Percentiles rank a stretch among this genome's conserved stretches.
phyloP scores from a whole-genome alignment of 1,140 invertebrate species.

The Cotesia typhae region DNA sequence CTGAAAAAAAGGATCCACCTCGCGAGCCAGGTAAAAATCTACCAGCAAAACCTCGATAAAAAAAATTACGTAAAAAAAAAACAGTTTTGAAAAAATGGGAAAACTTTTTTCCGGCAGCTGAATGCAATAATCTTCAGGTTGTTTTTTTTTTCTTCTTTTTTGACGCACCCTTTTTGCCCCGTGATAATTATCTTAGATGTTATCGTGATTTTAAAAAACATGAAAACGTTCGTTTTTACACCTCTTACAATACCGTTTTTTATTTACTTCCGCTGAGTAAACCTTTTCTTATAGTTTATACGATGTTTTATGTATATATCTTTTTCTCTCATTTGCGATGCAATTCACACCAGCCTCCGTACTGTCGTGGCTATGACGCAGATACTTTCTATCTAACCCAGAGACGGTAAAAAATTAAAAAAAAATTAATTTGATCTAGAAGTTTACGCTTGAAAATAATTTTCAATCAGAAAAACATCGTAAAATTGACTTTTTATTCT shows the following conservation, averaged over 20 bases:
- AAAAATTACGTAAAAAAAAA: slow-evolving; percentile 28
- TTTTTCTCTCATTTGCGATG: slow-evolving; percentile 30
- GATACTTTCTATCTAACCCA: not conserved
- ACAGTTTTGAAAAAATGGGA: slow-evolving; percentile 10
- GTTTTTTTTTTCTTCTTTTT: slow-evolving; percentile 24
- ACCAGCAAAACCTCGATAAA: slow-evolving; percentile 7
- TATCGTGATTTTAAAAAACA: slow-evolving; percentile 11
- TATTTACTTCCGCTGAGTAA: slow-evolving; percentile 21
- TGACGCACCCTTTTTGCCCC: slow-evolving; percentile 5
- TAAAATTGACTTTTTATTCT: too few species aligned
- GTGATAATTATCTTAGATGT: slow-evolving; percentile 13
- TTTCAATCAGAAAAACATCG: too few species aligned
- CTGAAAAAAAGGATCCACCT: not conserved
- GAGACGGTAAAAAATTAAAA: too few species aligned
- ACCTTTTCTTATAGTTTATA: slow-evolving; percentile 7
- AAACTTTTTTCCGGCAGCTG: slow-evolving; percentile 24
- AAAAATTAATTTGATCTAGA: too few species aligned
- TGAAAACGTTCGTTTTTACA: slow-evolving; percentile 20
- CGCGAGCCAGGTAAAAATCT: slow-evolving; percentile 28
- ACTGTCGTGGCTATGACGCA: not conserved
- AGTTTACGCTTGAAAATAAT: too few species aligned
- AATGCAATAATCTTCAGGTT: slow-evolving; percentile 25
- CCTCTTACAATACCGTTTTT: slow-evolving; percentile 9
- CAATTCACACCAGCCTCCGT: slow-evolving; percentile 23
- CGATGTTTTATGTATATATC: not conserved